Percentiles rank a stretch among this genome's conserved stretches.
phyloP scores from a whole-genome alignment of 2,888 invertebrate species.

The Marasmarcha lunaedactyla region DNA sequence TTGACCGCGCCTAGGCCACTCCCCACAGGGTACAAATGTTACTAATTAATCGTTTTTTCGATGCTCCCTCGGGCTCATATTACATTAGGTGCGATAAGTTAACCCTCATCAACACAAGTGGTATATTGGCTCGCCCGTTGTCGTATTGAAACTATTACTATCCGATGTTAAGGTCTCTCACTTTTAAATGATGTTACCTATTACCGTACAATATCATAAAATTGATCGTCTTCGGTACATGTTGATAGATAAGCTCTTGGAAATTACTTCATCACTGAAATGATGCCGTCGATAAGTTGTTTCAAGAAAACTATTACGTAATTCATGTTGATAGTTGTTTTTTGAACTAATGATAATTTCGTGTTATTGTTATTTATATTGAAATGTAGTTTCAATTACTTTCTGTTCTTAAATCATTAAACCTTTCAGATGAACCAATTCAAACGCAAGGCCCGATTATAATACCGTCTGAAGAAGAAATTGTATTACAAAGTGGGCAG shows the following conservation, averaged over 20 bases:
- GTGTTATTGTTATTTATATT: too few relatives aligned
- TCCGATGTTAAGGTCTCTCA: neutral
- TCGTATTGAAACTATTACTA: neutral
- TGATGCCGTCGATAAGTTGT: constrained; percentile 5
- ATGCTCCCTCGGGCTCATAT: constrained; percentile 47
- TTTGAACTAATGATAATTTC: too few relatives aligned
- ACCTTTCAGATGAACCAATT: constrained; percentile 46
- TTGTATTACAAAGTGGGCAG: constrained; percentile 45
- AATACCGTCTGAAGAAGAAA: constrained; percentile 35
- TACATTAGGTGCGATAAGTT: constrained; percentile 51
- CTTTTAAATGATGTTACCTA: neutral
- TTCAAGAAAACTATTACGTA: too few relatives aligned
- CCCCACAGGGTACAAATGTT: constrained; percentile 33
- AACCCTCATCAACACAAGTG: constrained; percentile 10
- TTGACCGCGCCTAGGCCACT: constrained; percentile 56
- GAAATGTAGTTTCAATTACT: too few relatives aligned
- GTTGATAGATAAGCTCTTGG: constrained; percentile 23
- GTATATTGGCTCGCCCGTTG: neutral
- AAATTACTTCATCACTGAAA: constrained; percentile 13
- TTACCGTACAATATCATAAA: too few relatives aligned
- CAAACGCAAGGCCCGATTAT: constrained; percentile 40
- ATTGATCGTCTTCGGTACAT: constrained; percentile 18
- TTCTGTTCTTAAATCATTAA: constrained; percentile 17
- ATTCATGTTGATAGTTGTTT: too few relatives aligned
- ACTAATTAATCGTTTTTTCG: constrained; percentile 64